Conservation (phyloP, 2,797 vertebrate genomes). For the Molothrus aeneus region DNA sequence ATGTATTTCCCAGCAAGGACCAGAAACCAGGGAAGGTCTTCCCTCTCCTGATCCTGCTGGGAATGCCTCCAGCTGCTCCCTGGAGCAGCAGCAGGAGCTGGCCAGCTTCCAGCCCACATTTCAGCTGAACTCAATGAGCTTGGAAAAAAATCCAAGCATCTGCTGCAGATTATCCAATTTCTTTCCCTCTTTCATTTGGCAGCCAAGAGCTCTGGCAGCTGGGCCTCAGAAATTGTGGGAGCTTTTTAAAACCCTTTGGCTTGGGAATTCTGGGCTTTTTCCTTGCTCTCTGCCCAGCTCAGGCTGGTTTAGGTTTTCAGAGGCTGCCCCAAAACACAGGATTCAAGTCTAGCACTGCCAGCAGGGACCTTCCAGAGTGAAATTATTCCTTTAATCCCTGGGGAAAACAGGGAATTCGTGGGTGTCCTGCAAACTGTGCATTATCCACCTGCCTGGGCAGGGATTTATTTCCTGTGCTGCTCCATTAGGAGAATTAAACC, state of each 20-base stretch:
- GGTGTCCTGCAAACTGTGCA: background rate
- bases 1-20: background rate
- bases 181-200: background rate
- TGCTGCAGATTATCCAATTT: conserved; percentile 48
- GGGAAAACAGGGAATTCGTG: background rate
- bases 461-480: background rate
- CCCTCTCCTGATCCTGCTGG: background rate
- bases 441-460: background rate
- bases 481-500: background rate
- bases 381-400: background rate
- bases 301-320: background rate
- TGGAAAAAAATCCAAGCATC: conserved; percentile 19
- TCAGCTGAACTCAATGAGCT: background rate
- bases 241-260: background rate
- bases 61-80: conserved; percentile 39
- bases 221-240: background rate
- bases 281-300: background rate
- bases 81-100: background rate
- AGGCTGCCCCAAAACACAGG: background rate
- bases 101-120: conserved; percentile 29
- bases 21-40: background rate
- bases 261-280: background rate
- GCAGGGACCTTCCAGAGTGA: background rate
- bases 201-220: background rate
- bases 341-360: background rate